Conservation (phyloP, 2,797 vertebrate genomes). For the Pseudochirops corinnae region DNA sequence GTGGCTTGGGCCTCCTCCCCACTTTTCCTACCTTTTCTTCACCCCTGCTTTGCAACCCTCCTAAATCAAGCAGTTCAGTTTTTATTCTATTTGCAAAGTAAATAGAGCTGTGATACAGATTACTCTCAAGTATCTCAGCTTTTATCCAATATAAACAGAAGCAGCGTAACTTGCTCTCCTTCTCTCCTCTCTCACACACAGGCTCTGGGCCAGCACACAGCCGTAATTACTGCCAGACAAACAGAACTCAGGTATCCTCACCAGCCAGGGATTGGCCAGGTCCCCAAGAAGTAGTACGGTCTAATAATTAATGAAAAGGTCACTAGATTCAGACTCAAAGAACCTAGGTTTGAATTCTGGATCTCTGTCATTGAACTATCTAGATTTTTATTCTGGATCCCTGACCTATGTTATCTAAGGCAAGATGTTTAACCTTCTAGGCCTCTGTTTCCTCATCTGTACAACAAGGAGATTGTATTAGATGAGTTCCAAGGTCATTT, state of each 20-base stretch:
- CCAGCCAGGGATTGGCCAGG: neutral
- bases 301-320: neutral
- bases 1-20: neutral
- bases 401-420: neutral
- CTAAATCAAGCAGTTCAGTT: conserved; percentile 37
- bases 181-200: conserved; percentile 26
- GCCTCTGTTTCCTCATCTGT: neutral
- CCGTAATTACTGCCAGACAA: conserved; percentile 61
- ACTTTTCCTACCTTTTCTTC: neutral
- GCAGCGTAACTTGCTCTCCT: conserved; percentile 63
- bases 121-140: conserved; percentile 64
- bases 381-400: neutral
- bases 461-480: neutral
- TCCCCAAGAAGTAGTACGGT: neutral
- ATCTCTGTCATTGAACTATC: neutral
- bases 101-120: conserved; percentile 71
- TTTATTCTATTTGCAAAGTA: conserved; percentile 75
- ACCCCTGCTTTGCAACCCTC: neutral
- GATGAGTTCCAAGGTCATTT: neutral
- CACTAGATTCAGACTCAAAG: neutral
- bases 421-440: neutral
- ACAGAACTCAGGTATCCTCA: conserved; percentile 44
- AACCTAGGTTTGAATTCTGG: neutral
- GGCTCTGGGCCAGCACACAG: neutral
- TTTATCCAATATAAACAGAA: conserved; percentile 78